These are phyloP conservation scores for Schrankia costaestrigalis DNA, from an alignment of 2,888 invertebrate species.

Conservation along the genomic window DNA sequence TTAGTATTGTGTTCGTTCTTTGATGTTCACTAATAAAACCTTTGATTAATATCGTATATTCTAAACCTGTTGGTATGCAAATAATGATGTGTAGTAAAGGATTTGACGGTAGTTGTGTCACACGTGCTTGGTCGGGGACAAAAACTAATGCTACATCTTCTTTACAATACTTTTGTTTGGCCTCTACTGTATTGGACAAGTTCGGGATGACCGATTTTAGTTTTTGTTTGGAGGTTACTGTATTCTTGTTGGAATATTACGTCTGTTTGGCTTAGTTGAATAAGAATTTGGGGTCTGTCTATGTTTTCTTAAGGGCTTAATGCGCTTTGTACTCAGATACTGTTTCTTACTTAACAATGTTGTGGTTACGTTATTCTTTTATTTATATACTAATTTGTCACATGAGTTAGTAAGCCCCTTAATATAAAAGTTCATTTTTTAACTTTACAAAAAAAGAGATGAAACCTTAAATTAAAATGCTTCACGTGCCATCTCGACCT, in stretches of 20 bases:
- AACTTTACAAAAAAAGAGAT: too few species aligned
- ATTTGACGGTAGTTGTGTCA: constrained; percentile 68
- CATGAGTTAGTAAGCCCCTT: too few species aligned
- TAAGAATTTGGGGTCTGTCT: too few species aligned
- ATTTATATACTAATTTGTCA: too few species aligned
- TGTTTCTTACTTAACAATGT: not conserved
- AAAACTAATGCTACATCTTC: constrained; percentile 71
- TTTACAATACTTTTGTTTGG: constrained; percentile 63
- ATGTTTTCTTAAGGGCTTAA: too few species aligned
- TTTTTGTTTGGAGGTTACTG: constrained; percentile 29
- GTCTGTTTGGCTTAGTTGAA: not conserved
- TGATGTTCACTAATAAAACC: constrained; percentile 81
- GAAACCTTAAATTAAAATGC: too few species aligned
- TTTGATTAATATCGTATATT: constrained; percentile 81
- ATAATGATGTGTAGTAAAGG: constrained; percentile 68
- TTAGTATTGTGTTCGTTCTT: constrained; percentile 78
- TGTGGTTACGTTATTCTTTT: not conserved
- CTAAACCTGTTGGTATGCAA: constrained; percentile 78
- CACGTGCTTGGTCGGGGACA: constrained; percentile 71
- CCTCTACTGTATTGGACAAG: constrained; percentile 27
- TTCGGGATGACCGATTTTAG: constrained; percentile 35
- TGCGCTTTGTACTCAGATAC: too few species aligned
- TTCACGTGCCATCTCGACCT: too few species aligned
- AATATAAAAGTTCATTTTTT: too few species aligned
- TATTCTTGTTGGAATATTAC: constrained; percentile 5